Evolutionary conservation across 2,797 vertebrate species (phyloP).

Genomic region (Lepidocolaptes lacrymiger): DNA sequence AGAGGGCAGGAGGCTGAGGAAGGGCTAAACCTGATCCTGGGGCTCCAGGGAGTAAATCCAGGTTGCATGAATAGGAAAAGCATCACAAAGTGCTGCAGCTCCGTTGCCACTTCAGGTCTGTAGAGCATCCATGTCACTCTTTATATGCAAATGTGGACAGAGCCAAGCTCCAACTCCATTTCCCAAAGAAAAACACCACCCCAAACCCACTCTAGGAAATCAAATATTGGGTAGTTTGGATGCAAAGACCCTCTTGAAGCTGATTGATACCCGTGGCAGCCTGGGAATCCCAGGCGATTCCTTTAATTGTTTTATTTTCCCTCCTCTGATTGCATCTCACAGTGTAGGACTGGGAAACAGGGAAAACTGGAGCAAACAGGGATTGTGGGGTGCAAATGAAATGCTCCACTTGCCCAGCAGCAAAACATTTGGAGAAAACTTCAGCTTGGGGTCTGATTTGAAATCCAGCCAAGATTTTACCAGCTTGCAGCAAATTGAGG

Average conservation of each 20-base stretch:
- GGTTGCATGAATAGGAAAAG: neutral
- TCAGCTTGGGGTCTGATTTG: neutral
- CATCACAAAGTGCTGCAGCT: neutral
- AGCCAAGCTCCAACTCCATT: neutral
- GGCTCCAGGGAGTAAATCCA: neutral
- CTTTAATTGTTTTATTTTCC: conserved; percentile 56
- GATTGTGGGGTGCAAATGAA: neutral
- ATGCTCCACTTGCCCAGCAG: neutral
- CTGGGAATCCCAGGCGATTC: neutral
- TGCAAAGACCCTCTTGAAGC: conserved; percentile 45
- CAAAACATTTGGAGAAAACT: neutral
- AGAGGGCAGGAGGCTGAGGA: neutral
- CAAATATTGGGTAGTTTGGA: conserved; percentile 4
- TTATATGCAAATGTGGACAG: neutral
- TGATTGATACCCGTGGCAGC: neutral
- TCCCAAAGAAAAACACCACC: neutral
- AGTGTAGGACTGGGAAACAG: neutral
- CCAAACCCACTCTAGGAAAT: neutral
- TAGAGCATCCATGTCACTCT: neutral
- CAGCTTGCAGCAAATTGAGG: neutral
- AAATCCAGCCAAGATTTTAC: neutral
- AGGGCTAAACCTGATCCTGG: neutral
- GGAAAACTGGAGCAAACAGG: neutral
- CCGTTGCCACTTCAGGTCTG: neutral
- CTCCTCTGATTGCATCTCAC: neutral